phyloP scores from a whole-genome alignment of 2,888 invertebrate species.

The Anagyrus pseudococci region DNA sequence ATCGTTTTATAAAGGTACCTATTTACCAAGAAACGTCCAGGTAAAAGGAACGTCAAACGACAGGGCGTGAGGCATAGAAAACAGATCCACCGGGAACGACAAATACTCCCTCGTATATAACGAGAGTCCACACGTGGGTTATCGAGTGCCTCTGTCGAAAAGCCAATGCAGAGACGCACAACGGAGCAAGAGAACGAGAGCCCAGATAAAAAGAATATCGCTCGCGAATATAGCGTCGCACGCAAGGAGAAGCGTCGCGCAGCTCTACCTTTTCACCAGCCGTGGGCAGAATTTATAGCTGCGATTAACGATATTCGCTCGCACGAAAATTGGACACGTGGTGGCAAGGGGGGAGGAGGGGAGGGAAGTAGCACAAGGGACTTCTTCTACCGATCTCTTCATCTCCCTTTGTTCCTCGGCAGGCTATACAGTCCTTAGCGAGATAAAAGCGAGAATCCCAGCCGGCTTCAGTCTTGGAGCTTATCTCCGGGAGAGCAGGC shows the following conservation, averaged over 20 bases:
- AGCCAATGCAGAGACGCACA: constrained; percentile 12
- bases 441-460: constrained; percentile 34
- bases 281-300: constrained; percentile 39
- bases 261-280: constrained; percentile 10
- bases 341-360: too few relatives aligned
- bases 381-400: too few relatives aligned
- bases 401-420: too few relatives aligned
- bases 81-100: constrained; percentile 19
- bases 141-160: constrained; percentile 28
- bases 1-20: too few relatives aligned
- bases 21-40: too few relatives aligned
- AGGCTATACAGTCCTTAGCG: too few relatives aligned
- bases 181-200: constrained; percentile 12
- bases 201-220: constrained; percentile 23
- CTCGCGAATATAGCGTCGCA: constrained; percentile 16
- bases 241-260: constrained; percentile 21
- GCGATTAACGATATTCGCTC: constrained; percentile 39
- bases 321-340: constrained; percentile 23
- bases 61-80: too few relatives aligned
- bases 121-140: constrained; percentile 29
- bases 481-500: too few relatives aligned
- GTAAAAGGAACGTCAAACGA: too few relatives aligned
- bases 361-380: too few relatives aligned
- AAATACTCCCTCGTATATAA: constrained; percentile 26
- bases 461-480: too few relatives aligned